Conservation (phyloP, 2,888 invertebrate genomes). For the Phaonia tiefii region DNA sequence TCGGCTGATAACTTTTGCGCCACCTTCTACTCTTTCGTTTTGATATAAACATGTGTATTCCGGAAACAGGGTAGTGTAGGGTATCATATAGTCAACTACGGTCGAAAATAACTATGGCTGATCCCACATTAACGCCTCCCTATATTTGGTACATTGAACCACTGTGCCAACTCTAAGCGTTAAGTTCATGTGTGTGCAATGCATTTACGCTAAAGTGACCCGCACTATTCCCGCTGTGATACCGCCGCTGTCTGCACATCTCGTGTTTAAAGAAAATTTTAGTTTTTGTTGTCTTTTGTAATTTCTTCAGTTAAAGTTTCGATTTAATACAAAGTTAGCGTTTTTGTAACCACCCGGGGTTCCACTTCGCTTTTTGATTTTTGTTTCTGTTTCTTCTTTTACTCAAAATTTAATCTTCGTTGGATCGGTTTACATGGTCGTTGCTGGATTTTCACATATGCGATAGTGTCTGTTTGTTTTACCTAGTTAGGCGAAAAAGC, state of each 20-base stretch:
- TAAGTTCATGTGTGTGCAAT: no score
- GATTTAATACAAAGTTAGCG: constrained; percentile 11
- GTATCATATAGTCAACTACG: no score
- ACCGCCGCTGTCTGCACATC: constrained; percentile 41
- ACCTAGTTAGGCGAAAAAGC: constrained; percentile 40
- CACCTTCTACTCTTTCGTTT: no score
- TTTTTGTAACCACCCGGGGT: constrained; percentile 21
- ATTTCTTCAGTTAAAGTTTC: background rate
- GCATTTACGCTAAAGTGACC: constrained; percentile 61
- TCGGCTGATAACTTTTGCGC: no score
- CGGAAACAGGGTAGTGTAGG: no score
- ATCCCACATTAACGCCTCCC: no score
- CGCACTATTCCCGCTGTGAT: no score
- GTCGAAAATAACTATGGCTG: no score
- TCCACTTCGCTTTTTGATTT: background rate
- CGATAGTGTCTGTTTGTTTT: constrained; percentile 35
- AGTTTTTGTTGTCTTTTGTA: background rate
- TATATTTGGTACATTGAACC: no score
- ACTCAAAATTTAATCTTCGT: background rate
- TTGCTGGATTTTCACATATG: constrained; percentile 30
- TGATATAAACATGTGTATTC: no score
- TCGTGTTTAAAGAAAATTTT: constrained; percentile 20
- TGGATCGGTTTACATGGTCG: background rate
- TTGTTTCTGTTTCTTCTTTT: background rate
- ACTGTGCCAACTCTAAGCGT: background rate